These are phyloP conservation scores for Oeneis ivallda DNA, from an alignment of 2,888 invertebrate species.

Conservation along the genomic window DNA sequence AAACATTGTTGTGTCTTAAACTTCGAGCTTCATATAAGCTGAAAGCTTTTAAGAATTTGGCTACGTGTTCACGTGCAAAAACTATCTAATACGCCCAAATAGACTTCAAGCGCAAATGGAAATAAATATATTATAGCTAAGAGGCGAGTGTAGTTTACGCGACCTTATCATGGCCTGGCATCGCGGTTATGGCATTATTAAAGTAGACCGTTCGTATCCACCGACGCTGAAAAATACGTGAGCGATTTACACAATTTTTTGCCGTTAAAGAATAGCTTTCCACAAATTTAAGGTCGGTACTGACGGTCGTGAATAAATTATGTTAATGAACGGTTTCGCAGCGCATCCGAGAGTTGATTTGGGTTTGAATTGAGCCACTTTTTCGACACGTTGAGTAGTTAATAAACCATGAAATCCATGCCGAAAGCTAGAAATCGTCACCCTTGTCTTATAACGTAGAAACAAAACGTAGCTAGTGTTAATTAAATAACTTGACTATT, in stretches of 20 bases:
- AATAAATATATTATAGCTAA: conserved; percentile 10
- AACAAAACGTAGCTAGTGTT: too few relatives aligned
- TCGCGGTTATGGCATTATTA: conserved; percentile 76
- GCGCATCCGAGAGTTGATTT: conserved; percentile 71
- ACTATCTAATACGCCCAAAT: background rate
- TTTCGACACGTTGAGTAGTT: conserved; percentile 52
- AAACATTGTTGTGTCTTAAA: too few relatives aligned
- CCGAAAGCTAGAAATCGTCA: background rate
- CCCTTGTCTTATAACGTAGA: too few relatives aligned
- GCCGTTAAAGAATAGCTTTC: conserved; percentile 71
- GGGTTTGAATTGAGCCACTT: conserved; percentile 58
- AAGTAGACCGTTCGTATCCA: conserved; percentile 63
- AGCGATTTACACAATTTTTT: conserved; percentile 72
- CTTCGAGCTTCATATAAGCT: too few relatives aligned
- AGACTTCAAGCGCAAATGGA: conserved; percentile 1
- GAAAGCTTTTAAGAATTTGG: too few relatives aligned
- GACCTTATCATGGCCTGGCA: conserved; percentile 61
- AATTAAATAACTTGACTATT: too few relatives aligned
- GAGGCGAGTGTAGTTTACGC: conserved; percentile 50
- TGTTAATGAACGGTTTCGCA: conserved; percentile 77
- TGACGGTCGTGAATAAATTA: conserved; percentile 80
- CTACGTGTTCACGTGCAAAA: too few relatives aligned
- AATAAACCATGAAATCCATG: background rate
- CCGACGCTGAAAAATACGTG: conserved; percentile 75
- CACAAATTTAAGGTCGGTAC: conserved; percentile 76